Conservation (phyloP, 2,888 invertebrate genomes). For the Cheiracanthium punctorium region DNA sequence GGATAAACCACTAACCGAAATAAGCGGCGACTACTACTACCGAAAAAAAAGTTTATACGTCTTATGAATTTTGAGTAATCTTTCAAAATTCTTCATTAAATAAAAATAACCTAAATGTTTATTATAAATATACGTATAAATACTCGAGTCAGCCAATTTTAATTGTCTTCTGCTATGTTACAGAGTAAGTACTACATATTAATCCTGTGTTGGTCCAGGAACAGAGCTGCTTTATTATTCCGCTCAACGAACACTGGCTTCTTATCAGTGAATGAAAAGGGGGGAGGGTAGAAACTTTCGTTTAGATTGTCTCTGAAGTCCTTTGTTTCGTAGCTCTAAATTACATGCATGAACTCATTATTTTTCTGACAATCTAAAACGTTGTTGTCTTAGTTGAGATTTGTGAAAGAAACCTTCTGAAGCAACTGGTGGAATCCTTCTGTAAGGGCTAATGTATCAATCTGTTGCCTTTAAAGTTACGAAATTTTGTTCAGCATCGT, state of each 20-base stretch:
- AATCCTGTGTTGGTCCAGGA: too few relatives aligned
- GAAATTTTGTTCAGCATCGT: background rate
- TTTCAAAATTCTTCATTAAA: too few relatives aligned
- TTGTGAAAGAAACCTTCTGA: background rate
- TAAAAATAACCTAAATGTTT: too few relatives aligned
- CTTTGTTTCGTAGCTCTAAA: constrained; percentile 8
- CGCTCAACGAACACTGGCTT: background rate
- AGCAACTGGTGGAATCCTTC: background rate
- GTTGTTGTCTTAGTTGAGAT: background rate
- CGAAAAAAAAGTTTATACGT: too few relatives aligned
- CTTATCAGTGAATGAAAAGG: background rate
- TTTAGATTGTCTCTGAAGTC: background rate
- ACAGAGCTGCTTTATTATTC: too few relatives aligned
- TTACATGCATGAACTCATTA: constrained; percentile 16
- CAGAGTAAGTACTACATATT: too few relatives aligned
- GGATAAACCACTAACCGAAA: too few relatives aligned
- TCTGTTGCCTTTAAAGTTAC: background rate
- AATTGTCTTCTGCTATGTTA: too few relatives aligned
- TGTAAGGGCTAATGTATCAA: background rate
- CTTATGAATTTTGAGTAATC: too few relatives aligned
- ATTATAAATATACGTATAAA: too few relatives aligned
- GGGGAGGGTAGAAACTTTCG: background rate
- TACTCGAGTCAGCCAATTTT: too few relatives aligned
- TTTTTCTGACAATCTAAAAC: constrained; percentile 5
- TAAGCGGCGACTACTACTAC: too few relatives aligned